Conservation (phyloP, 2,888 invertebrate genomes). For the Encarsia formosa region DNA sequence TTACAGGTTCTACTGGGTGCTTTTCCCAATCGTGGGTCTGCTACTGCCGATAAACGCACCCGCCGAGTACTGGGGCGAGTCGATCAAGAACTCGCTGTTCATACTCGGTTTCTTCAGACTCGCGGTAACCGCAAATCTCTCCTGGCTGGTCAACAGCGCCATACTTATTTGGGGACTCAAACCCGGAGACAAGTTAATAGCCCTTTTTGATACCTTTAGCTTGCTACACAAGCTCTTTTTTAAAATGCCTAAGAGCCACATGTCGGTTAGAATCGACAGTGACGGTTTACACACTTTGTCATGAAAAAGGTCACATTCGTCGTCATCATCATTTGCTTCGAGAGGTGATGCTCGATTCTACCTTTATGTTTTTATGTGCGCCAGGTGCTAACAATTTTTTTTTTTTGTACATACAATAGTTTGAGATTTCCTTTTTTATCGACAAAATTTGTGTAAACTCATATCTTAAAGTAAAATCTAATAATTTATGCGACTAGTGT, state of each 20-base stretch:
- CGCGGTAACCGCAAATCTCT: conserved; percentile 60
- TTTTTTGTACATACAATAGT: too few relatives aligned
- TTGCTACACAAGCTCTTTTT: conserved; percentile 38
- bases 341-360: too few relatives aligned
- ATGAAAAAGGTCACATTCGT: not conserved
- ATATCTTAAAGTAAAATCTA: too few relatives aligned
- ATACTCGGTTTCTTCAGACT: conserved; percentile 69
- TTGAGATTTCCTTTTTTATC: too few relatives aligned
- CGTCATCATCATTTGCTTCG: too few relatives aligned
- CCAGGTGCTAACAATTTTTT: too few relatives aligned
- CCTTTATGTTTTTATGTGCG: too few relatives aligned
- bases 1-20: conserved; percentile 65
- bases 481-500: too few relatives aligned
- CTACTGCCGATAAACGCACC: conserved; percentile 73
- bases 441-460: too few relatives aligned
- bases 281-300: conserved; percentile 33
- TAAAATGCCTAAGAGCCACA: conserved; percentile 43
- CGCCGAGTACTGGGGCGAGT: conserved; percentile 74
- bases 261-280: conserved; percentile 38
- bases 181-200: conserved; percentile 66
- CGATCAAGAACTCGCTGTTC: conserved; percentile 59
- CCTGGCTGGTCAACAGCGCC: conserved; percentile 72
- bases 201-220: conserved; percentile 35
- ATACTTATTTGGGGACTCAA: conserved; percentile 69
- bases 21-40: conserved; percentile 63